These are phyloP conservation scores for Anhinga anhinga DNA, from an alignment of 2,113 vertebrate species.

Conservation along the genomic window DNA sequence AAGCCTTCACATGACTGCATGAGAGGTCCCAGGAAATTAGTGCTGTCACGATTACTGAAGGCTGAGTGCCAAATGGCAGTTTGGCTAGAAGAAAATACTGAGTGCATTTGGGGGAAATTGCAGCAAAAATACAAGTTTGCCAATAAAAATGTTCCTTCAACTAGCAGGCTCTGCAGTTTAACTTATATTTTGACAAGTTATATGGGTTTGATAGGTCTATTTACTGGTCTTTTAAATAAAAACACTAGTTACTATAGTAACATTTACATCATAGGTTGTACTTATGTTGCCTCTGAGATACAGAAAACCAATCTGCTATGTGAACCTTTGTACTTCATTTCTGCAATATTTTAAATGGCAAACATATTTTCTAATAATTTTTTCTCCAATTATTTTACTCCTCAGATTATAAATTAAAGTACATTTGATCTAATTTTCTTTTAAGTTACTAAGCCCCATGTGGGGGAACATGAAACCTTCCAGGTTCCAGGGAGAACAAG, in stretches of 20 bases:
- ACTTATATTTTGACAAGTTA: constrained; percentile 9
- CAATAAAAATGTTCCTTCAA: not conserved
- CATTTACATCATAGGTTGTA: constrained; percentile 60
- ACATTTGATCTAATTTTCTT: not conserved
- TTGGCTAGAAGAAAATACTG: not conserved
- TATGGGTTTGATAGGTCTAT: constrained; percentile 19
- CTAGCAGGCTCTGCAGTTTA: not conserved
- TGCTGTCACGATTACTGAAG: not conserved
- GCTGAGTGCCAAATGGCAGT: not conserved
- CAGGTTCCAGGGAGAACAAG: not conserved
- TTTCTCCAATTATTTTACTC: not conserved
- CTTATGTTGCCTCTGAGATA: constrained; percentile 6
- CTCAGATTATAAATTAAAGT: not conserved
- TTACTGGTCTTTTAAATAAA: constrained; percentile 61
- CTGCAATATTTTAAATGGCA: not conserved
- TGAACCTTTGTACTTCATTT: not conserved
- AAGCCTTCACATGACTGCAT: not conserved
- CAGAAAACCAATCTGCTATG: constrained; percentile 3
- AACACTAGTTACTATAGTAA: constrained; percentile 63
- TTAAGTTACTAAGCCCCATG: not conserved
- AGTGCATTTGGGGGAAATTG: not conserved
- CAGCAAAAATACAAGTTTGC: not conserved
- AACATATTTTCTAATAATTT: not conserved
- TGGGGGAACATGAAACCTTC: not conserved
- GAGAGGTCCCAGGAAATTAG: not conserved